Evolutionary conservation across 1,140 invertebrate genomes (phyloP), one percentile per base, ranked within the genome.

Genomic region (Coelopa frigida): DNA sequence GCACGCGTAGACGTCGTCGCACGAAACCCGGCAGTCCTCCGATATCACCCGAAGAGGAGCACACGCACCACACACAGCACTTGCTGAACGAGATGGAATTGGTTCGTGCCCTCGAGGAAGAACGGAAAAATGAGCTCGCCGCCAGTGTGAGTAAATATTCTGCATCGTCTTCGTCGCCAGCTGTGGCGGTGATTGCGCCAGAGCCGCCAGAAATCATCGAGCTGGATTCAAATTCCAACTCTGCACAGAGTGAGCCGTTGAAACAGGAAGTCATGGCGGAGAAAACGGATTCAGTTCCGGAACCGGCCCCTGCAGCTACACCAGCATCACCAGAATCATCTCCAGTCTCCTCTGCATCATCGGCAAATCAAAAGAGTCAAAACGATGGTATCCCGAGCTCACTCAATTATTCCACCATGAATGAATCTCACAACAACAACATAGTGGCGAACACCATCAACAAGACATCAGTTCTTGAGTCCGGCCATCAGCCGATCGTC

Each of bases 121-220:
- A 66, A 36, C 58, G 59, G 7, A 66, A 66, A 40, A 64, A 64
- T 31, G 61, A 64, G 33, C 23, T 64, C n/a, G 62, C 58, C 2
- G 62, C 60, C 45, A 59, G 62, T 12, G 63, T 55, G 38, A 59
- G 59, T 11, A 66, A 63, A 0, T 58, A 58, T 5, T 61, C 62
- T 5, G 49, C 38, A 2, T 46, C 49, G 4, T 61, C 62, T 17
- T 66, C 62, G 3, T 66, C 62, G 20, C 61, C 61, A 23, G 62
- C 62, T 3, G 62, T 66, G 0, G 57, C 58, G 4, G 51, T 66
- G 5, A 61, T 66, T 39, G 54, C 62, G 0, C 53, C 62, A 18
- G 62, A 66, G 20, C 62, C 62, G 6, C 60, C 63, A 17, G 63
- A 66, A 46, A 66, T 66, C 5, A 66, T 67, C 10, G 63, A 67